Base-by-base conservation (phyloP, 2,113 vertebrate genomes). In the Nothocercus julius region DNA sequence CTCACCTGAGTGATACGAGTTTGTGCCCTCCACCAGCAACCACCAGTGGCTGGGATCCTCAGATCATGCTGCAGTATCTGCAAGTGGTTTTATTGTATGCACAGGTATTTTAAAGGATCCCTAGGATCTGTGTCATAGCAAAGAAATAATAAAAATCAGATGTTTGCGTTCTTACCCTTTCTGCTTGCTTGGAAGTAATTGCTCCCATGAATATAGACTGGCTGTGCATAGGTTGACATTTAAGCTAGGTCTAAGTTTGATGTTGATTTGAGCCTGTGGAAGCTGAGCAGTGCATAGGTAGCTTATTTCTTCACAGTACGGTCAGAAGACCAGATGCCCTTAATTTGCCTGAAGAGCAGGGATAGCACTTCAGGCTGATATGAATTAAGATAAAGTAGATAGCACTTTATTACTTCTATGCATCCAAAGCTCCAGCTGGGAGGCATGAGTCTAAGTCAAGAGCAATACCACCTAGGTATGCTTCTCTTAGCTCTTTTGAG, bases 391-490 rank as follows among this genome's bases (percentile, higher is more conserved):
- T 13, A 10, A n/a, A 47, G 22, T 13, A 24, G 47, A 28, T 2
- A 32, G 19, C 14, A 8, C 68, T 85, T 85, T 67, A 40, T 77
- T 85, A 15, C 38, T 68, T 56, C 42, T 22, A 68, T 62, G 11
- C 9, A 22, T 93, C 18, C 30, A 38, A 11, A 89, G 38, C 2
- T 8, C 10, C 6, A 64, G 11, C 13, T 69, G 38, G 28, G 15
- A 13, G 51, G 69, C 67, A 61, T 21, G 27, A 6, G 12, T 70
- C 16, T 54, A 44, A 75, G 24, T 19, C 58, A 56, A 56, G 28
- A 74, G 9, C 6, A 5, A 8, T 4, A 0, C 8, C 68, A 89
- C 28, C 16, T 67, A 27, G 25, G 5, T 30, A 3, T 0, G 1
- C 1, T 15, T 47, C 28, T 68, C 58, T 47, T 20, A 10, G 14